These are phyloP conservation scores for Rhineura floridana DNA, from an alignment of 2,113 vertebrate genomes.

Conservation along the genomic window DNA sequence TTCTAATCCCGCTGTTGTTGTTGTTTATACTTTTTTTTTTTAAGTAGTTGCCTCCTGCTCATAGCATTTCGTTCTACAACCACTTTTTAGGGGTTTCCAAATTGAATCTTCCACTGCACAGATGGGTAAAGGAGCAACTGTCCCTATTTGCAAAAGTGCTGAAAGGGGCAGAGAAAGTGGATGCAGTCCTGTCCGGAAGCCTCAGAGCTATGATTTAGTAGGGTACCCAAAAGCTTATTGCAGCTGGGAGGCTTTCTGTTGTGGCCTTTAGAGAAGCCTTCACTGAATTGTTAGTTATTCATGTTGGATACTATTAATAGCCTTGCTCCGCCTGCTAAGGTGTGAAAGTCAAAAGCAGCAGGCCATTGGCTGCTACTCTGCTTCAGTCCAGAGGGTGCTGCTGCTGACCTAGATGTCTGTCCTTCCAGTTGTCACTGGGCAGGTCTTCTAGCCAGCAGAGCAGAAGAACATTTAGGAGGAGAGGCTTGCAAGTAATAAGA, in stretches of 20 bases:
- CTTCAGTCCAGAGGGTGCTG: constrained; percentile 4
- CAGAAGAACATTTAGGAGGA: neutral
- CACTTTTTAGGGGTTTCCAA: neutral
- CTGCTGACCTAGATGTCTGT: constrained; percentile 3
- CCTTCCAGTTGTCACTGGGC: constrained; percentile 1
- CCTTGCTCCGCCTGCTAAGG: constrained; percentile 22
- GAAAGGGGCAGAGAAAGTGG: neutral
- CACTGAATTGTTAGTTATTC: neutral
- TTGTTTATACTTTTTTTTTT: neutral
- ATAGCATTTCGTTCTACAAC: too few relatives aligned
- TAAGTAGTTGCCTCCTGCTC: neutral
- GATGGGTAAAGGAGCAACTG: neutral
- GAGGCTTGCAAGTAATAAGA: neutral
- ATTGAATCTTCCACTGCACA: neutral
- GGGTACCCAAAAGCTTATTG: neutral
- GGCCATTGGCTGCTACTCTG: neutral
- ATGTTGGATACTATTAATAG: constrained; percentile 10
- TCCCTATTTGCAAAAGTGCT: neutral
- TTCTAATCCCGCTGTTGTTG: constrained; percentile 33
- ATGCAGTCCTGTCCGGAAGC: neutral
- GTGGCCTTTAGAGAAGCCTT: neutral
- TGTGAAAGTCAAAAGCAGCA: constrained; percentile 3
- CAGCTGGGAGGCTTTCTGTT: neutral
- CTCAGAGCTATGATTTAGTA: neutral
- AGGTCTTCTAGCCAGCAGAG: neutral